Evolutionary conservation across 2,888 invertebrate genomes (phyloP), one percentile per base, ranked within the genome.

Genomic region (Orthosia incerta): DNA sequence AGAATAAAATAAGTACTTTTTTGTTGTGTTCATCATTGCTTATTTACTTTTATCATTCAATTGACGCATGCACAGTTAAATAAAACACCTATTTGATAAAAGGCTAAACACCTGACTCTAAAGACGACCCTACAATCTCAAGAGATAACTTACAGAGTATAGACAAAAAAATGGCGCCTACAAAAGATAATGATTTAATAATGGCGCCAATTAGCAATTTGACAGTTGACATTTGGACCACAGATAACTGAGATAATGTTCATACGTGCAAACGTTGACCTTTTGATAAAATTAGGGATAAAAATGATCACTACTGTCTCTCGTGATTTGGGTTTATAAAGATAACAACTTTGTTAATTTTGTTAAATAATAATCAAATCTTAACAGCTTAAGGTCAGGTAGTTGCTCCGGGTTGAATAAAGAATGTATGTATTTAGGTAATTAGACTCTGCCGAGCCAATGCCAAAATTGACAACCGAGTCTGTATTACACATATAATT

Each of bases 141-240:
- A 46, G 48, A 46, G 45, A 70, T 70, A 23, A 71, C 0, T 39
- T 62, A 26, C 5, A 23, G 26, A 4, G n/a, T 9, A 15, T 9
- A 50, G 13, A 26, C 20, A 26, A 59, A 79, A 77, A 69, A 46
- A 71, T 71, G 83, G 60, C 67, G 67, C 75, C 67, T 3, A 7
- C 23, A 31, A 70, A 57, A 68, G 70, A 76, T 73, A 50, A 69
- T 31, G 60, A 70, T 67, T 56, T 62, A 77, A 59, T 50, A 69
- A 57, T 77, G 74, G 67, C 86, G 74, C 74, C 72, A 76, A 64
- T 86, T 73, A 74, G 60, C 64, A 55, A 61, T 66, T 66, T 74
- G 72, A 71, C 84, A 76, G 71, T 62, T 85, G 79, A 75, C 75
- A 68, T 72, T 72, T 59, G 31, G 59, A 62, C 60, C 71, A 71